phyloP scores from a whole-genome alignment of 2,888 invertebrate genomes.

The Drosophila histrio region DNA sequence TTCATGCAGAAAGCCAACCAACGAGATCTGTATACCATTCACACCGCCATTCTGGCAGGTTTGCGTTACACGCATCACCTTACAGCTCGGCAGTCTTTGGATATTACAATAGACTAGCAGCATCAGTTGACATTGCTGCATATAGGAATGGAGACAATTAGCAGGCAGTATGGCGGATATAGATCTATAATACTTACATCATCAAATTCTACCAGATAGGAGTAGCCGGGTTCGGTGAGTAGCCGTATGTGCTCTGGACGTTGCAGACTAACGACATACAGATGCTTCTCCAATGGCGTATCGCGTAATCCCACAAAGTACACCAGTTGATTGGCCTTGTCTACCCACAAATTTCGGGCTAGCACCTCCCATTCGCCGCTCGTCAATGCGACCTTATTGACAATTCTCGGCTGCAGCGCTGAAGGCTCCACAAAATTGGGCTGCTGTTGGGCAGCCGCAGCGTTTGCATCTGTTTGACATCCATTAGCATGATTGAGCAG shows the following conservation, averaged over 20 bases:
- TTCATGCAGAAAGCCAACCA: slow-evolving; percentile 89
- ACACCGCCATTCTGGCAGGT: slow-evolving; percentile 87
- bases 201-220: slow-evolving; percentile 93
- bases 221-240: slow-evolving; percentile 92
- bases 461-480: slow-evolving; percentile 74
- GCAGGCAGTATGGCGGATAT: neutral
- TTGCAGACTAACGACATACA: slow-evolving; percentile 92
- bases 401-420: slow-evolving; percentile 86
- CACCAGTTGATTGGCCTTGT: slow-evolving; percentile 90
- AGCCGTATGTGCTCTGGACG: slow-evolving; percentile 90
- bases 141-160: slow-evolving; percentile 18
- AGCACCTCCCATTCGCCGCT: slow-evolving; percentile 97
- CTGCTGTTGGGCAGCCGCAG: slow-evolving; percentile 59
- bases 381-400: slow-evolving; percentile 90
- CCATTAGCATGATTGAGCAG: slow-evolving; percentile 84
- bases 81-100: slow-evolving; percentile 91
- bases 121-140: slow-evolving; percentile 90
- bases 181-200: slow-evolving; percentile 85
- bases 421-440: slow-evolving; percentile 76
- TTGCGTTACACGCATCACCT: slow-evolving; percentile 89
- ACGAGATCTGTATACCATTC: slow-evolving; percentile 88
- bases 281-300: slow-evolving; percentile 95
- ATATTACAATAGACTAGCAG: slow-evolving; percentile 94
- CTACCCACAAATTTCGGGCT: slow-evolving; percentile 94
- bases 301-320: slow-evolving; percentile 96